Evolutionary conservation across 92 coral and sea anemone species (phyloP).

Genomic region (Palythoa caribaeorum): DNA sequence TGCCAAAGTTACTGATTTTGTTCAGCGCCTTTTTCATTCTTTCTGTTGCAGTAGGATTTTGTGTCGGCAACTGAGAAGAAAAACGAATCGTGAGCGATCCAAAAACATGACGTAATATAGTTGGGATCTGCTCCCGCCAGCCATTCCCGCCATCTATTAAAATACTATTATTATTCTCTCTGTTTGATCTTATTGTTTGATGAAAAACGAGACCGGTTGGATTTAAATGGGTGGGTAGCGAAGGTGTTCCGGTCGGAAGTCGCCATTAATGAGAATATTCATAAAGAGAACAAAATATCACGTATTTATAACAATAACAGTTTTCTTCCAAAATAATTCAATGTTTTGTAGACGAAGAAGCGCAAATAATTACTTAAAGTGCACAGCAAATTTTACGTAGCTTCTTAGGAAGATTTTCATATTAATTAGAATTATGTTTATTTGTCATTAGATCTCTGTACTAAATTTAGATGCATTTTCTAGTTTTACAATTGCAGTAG

Average conservation of each 20-base stretch:
- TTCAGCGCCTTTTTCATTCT: constrained; percentile 89
- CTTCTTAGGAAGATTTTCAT: not conserved
- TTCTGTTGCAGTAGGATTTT: constrained; percentile 68
- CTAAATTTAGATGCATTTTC: no score
- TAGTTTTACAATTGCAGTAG: no score
- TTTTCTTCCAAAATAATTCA: not conserved
- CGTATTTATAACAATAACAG: not conserved
- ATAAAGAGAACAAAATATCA: not conserved
- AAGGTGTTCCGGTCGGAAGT: constrained; percentile 48
- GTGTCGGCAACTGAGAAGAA: constrained; percentile 56
- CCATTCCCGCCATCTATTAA: constrained; percentile 2
- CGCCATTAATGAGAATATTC: not conserved
- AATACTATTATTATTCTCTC: not conserved
- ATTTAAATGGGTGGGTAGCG: not conserved
- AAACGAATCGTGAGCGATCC: constrained; percentile 17
- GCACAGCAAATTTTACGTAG: not conserved
- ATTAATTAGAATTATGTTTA: not conserved
- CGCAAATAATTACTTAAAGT: not conserved
- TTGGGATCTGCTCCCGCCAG: constrained; percentile 14
- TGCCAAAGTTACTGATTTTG: constrained; percentile 77
- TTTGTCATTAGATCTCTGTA: no score
- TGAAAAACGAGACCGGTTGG: not conserved
- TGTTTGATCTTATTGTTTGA: not conserved
- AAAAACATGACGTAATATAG: constrained; percentile 17
- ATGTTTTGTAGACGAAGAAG: not conserved